Evolutionary conservation across 2,797 vertebrate species (phyloP), one percentile per base, ranked within the genome.

Genomic region (Platyrinchus mystaceus): DNA sequence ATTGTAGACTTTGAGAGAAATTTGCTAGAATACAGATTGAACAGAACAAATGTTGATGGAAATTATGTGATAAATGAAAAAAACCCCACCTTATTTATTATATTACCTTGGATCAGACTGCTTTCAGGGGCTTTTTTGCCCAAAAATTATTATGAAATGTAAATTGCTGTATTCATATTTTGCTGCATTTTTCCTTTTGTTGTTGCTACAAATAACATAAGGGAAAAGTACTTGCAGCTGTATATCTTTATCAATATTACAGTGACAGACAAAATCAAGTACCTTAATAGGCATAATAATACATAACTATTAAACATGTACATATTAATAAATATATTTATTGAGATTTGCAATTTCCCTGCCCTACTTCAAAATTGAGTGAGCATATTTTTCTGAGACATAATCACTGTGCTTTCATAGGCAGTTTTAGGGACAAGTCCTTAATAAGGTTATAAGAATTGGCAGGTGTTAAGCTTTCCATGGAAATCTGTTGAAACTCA

Each of bases 291-390:
- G 7, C 19, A 11, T 37, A 36, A 70, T 36, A 24, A n/a, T 44
- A 7, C 1, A 1, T 39, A 49, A 60, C 28, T 67, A 22, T 47
- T 87, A 85, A 41, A 60, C 64, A 14, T 0, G 0, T 26, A 12
- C 9, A 46, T 76, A 8, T 14, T 55, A 67, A 55, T 27, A n/a
- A 62, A 41, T 7, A 21, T 28, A 9, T 30, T 23, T 73, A 27
- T 30, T 71, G 79, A 56, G 7, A 23, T 68, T 70, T 67, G 3
- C 50, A 32, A 36, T 24, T 67, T 86, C 0, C 2, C 9, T 12
- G 10, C 6, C 2, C 8, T 1, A 0, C 53, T 92, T 84, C 21
- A 50, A 55, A 93, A 68, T 4, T 30, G 44, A 89, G 19, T 18
- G 22, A 41, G 4, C 4, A 30, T 3, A 7, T 68, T 84, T 87